phyloP scores from a whole-genome alignment of 2,797 vertebrate genomes.

The Sebastes dallii region DNA sequence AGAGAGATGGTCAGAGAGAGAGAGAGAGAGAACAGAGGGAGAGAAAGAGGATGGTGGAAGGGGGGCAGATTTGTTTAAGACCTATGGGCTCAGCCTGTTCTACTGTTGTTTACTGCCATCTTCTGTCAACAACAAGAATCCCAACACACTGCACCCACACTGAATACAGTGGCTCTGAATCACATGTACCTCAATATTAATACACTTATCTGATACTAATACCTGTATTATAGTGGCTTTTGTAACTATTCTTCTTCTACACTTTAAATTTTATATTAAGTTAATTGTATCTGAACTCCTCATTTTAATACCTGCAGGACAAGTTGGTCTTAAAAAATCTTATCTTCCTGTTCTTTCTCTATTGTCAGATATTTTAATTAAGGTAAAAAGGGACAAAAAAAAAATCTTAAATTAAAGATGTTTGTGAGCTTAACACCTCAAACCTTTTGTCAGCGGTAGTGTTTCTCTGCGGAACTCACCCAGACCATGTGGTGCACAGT shows the following conservation, averaged over 20 bases:
- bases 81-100: background rate
- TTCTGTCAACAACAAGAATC: constrained; percentile 40
- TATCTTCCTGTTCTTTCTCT: background rate
- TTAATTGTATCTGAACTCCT: too few species aligned
- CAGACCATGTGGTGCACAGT: constrained; percentile 98
- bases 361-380: background rate
- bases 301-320: background rate
- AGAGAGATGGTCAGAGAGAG: background rate
- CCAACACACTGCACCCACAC: background rate
- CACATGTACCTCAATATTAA: background rate
- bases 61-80: background rate
- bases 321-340: background rate
- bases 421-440: too few species aligned
- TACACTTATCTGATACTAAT: background rate
- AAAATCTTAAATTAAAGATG: too few species aligned
- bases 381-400: background rate
- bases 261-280: background rate
- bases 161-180: background rate
- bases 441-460: background rate
- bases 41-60: too few species aligned
- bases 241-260: background rate
- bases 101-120: constrained; percentile 37
- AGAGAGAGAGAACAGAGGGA: background rate
- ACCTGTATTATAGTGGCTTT: too few species aligned
- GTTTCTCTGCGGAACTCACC: constrained; percentile 82